Base-by-base conservation (phyloP, 1,140 invertebrate species). In the Luehdorfia chinensis region DNA sequence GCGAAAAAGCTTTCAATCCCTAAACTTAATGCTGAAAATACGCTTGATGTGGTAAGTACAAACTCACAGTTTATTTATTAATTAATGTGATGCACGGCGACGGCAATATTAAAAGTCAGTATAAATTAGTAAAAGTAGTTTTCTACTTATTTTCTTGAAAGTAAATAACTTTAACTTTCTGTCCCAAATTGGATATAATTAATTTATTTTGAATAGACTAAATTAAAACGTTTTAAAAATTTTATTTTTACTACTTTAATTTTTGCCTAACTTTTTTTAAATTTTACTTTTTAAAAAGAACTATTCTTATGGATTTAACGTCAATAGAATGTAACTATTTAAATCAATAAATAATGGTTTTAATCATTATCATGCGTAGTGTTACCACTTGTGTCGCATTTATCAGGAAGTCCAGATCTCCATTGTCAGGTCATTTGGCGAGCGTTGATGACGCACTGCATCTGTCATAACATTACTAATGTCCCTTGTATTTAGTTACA, bases 371-470 rank as follows among this genome's bases (percentile, higher is more conserved):
- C 37, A 21, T 21, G 19, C 51, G 56, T 37, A 52, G 54, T 33
- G 47, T 57, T 48, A 56, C 55, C 78, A 83, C 72, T 80, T 79
- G 76, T 45, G 70, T 51, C 31, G 63, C 66, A 78, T 80, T 64
- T 60, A 53, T 83, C 75, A 84, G 75, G 75, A 80, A 83, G 70
- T 70, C 68, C 70, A 73, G 62, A 47, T 54, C 58, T 70, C 67
- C 59, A 71, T 73, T 63, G 73, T 70, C 64, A 60, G 56, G 50
- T 57, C 65, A 65, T 68, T 78, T 81, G 77, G 78, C 75, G 52
- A 71, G 65, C 61, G 64, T 37, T 50, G 56, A 67, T 77, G 67
- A 74, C 65, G 57, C 51, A 62, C 47, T 55, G 56, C 74, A 83
- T 62, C 69, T 75, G 75, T 79, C 74, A 77, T 73, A 83, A 74